Percentiles rank a stretch among this genome's conserved stretches.
These are phyloP conservation scores for Eupithecia dodoneata DNA, from an alignment of 2,888 invertebrate species.

Conservation along the genomic window DNA sequence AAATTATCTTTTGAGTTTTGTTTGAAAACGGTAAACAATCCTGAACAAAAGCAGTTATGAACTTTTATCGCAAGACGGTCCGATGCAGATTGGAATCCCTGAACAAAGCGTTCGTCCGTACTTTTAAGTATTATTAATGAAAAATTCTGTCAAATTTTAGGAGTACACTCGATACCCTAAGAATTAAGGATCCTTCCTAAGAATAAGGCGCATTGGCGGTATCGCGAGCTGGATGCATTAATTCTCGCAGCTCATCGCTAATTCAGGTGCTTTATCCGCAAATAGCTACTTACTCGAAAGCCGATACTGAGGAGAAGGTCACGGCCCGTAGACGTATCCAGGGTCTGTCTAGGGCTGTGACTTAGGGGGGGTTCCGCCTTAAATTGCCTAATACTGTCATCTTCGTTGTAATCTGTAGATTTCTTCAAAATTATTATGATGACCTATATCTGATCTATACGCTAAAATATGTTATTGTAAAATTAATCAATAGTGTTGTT, in stretches of 20 bases:
- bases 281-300: slow-evolving; percentile 1
- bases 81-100: not conserved
- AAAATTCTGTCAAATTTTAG: not conserved
- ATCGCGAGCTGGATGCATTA: not conserved
- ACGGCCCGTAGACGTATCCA: not conserved
- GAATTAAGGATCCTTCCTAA: not conserved
- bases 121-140: not conserved
- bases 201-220: not conserved
- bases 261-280: not conserved
- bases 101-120: not conserved
- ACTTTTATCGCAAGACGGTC: not conserved
- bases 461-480: no score
- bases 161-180: not conserved
- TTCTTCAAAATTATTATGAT: no score
- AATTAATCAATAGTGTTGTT: no score
- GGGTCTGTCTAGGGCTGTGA: not conserved
- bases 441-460: no score
- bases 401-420: no score
- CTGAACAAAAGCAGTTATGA: not conserved
- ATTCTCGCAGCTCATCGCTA: not conserved
- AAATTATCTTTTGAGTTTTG: not conserved
- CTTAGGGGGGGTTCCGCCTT: not conserved
- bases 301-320: not conserved
- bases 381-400: no score
- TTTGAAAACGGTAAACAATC: not conserved